A percentile compares a stretch with the other conserved stretches of the same genome.
Conservation (phyloP, 2,797 vertebrate species). For the Apogon hyalosoma region DNA sequence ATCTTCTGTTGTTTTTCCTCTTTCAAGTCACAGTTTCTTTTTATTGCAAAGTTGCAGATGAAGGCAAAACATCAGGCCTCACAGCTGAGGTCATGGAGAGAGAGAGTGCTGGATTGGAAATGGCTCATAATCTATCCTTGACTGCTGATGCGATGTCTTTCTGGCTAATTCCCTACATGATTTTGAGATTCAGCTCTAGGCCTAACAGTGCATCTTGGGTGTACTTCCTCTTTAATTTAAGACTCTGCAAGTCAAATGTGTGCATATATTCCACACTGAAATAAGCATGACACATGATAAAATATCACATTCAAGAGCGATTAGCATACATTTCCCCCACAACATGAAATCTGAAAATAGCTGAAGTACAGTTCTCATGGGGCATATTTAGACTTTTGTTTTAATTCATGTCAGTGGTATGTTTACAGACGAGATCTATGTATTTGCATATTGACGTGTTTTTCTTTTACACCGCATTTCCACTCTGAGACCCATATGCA, state of each 20-base stretch:
- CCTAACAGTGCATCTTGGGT: background rate
- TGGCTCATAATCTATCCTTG: constrained; percentile 9
- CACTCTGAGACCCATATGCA: constrained; percentile 21
- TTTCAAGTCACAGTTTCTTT: constrained; percentile 38
- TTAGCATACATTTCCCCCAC: constrained; percentile 22
- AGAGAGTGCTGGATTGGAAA: constrained; percentile 8
- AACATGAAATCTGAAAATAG: background rate
- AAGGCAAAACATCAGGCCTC: constrained; percentile 30
- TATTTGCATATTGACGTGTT: constrained; percentile 11
- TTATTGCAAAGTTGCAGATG: constrained; percentile 24
- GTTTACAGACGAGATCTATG: constrained; percentile 26
- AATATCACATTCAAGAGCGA: constrained; percentile 9
- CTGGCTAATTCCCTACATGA: background rate
- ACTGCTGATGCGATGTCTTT: background rate
- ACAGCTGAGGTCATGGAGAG: constrained; percentile 19
- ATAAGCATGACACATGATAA: background rate
- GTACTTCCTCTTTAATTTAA: background rate
- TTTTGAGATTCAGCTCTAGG: background rate
- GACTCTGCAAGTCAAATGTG: background rate
- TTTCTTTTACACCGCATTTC: constrained; percentile 26
- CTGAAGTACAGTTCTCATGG: background rate
- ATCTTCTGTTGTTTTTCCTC: constrained; percentile 32
- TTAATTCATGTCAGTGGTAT: constrained; percentile 7
- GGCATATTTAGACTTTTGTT: constrained; percentile 25
- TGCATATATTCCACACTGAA: background rate